Evolutionary conservation across 2,797 vertebrate species (phyloP), one percentile per base, ranked within the genome.

Genomic region (Acanthornis magna): DNA sequence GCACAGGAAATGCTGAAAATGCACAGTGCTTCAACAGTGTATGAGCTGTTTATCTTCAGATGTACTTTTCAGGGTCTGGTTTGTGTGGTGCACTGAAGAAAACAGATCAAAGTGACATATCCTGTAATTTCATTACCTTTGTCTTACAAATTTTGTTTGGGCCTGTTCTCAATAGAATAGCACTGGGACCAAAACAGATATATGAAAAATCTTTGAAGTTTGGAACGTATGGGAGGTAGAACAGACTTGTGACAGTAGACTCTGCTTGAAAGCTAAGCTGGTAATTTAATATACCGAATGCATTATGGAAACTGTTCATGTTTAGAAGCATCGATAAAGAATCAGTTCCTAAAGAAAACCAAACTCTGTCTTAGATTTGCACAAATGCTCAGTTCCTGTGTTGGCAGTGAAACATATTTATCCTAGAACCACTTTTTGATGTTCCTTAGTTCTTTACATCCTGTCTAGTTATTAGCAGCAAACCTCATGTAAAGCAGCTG

Each of bases 61-160:
- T 89, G 82, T 85, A 8, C 43, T 61, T 91, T 82, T 73, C 40
- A 88, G 45, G 45, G n/a, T 72, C 92, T 97, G 92, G 40, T 91
- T 89, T 89, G 14, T 73, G 71, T 93, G 91, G n/a, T 50, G 36
- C 61, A 62, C 50, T 54, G 70, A 88, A 77, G 70, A 89, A 81
- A 93, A 76, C 32, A 84, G 94, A 92, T 95, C 57, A 82, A 86
- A 93, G 82, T 55, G 75, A 79, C 70, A 93, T 71, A 67, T 81
- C 71, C 58, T 75, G 32, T 92, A 88, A 86, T 96, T 95, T 94
- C 90, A 76, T 89, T 96, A 89, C 73, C 54, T 95, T 88, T 95
- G 60, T 84, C 54, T 85, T 93, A 45, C 51, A 57, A 87, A 72
- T 92, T 78, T 65, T 34, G 7, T 94, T 91, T 87, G 62, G 76